These are phyloP conservation scores for Andrena hattorfiana DNA, from an alignment of 2,888 invertebrate genomes.

Conservation along the genomic window DNA sequence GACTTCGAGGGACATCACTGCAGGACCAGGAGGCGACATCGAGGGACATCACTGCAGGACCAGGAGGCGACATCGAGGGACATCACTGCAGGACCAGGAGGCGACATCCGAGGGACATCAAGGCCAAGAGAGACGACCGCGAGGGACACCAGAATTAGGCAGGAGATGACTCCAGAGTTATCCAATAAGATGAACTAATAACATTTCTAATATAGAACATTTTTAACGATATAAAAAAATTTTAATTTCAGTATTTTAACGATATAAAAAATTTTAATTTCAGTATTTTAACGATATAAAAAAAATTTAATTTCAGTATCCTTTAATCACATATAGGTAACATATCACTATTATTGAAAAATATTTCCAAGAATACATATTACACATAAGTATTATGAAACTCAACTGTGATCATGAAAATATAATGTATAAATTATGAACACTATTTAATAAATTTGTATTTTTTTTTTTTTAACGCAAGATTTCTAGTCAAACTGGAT, in stretches of 20 bases:
- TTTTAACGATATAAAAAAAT: neutral
- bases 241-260: neutral
- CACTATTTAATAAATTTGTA: too few relatives aligned
- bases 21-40: neutral
- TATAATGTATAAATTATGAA: too few relatives aligned
- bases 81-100: neutral
- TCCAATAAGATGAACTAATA: neutral
- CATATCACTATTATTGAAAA: too few relatives aligned
- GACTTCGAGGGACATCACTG: neutral
- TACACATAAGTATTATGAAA: too few relatives aligned
- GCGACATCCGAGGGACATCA: neutral
- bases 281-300: neutral
- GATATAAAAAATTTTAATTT: neutral
- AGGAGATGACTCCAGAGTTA: neutral
- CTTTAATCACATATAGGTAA: neutral
- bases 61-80: neutral
- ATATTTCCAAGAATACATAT: too few relatives aligned
- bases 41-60: too few relatives aligned
- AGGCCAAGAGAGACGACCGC: neutral
- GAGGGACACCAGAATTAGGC: neutral
- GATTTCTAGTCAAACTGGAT: too few relatives aligned
- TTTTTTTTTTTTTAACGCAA: too few relatives aligned
- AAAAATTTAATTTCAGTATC: neutral
- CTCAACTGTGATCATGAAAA: too few relatives aligned
- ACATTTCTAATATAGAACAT: neutral